A percentile compares a stretch with the other conserved stretches of the same genome.
Conservation (phyloP, 1,140 invertebrate species). For the Temnothorax longispinosus region DNA sequence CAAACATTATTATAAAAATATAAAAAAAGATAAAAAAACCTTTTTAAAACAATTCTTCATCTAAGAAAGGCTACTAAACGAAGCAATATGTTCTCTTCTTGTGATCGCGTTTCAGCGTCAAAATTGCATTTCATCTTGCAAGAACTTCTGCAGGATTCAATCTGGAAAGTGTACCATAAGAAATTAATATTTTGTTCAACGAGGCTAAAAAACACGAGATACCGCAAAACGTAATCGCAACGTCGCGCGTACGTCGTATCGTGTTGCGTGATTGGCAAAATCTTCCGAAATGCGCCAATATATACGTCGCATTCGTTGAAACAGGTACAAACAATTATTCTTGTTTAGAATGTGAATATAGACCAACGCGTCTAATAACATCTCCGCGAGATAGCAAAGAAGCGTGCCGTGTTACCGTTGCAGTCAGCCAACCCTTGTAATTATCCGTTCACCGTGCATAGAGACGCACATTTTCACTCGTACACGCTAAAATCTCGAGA, state of each 20-base stretch:
- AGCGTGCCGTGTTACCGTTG: conserved; percentile 25
- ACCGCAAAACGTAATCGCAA: not conserved
- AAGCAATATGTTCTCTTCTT: conserved; percentile 17
- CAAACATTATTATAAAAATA: not conserved
- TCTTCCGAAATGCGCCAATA: not conserved
- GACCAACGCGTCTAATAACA: not conserved
- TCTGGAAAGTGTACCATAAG: conserved; percentile 53
- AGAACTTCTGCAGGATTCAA: conserved; percentile 14
- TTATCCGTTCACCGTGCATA: conserved; percentile 21
- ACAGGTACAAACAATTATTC: conserved; percentile 29
- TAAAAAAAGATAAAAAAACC: not conserved
- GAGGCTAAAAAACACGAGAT: conserved; percentile 2
- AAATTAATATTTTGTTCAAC: conserved; percentile 42
- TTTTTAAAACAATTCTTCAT: not conserved
- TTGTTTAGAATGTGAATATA: conserved; percentile 19
- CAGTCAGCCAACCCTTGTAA: conserved; percentile 29
- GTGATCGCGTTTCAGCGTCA: not conserved
- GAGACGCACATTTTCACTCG: conserved; percentile 27
- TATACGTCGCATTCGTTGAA: not conserved
- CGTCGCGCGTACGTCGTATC: not conserved
- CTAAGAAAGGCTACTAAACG: not conserved
- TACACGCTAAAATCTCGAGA: not conserved
- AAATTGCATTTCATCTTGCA: conserved; percentile 49
- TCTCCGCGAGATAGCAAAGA: conserved; percentile 13
- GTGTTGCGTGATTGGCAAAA: not conserved